Evolutionary conservation across 1,140 invertebrate genomes (phyloP).

Genomic region (Papilio helenus): DNA sequence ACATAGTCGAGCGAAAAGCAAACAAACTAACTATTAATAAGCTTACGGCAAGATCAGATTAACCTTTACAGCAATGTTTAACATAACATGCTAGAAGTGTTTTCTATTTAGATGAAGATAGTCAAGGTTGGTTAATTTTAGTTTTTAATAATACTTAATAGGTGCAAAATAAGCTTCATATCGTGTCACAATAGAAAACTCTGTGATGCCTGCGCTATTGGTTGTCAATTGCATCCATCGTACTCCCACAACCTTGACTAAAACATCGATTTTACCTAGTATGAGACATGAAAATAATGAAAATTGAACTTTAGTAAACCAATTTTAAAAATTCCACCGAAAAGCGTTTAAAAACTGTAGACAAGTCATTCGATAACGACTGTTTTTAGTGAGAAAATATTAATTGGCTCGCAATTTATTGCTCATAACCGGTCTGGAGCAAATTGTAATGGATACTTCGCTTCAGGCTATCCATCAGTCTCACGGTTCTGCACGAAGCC

Average conservation of each 20-base stretch:
- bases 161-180: neutral
- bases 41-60: neutral
- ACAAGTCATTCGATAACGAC: constrained; percentile 49
- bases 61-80: neutral
- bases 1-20: constrained; percentile 43
- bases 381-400: constrained; percentile 56
- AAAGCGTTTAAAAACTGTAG: constrained; percentile 27
- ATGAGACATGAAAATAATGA: too few relatives aligned
- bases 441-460: constrained; percentile 47
- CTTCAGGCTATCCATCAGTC: constrained; percentile 1
- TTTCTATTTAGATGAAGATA: constrained; percentile 5
- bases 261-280: too few relatives aligned
- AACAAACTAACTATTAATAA: constrained; percentile 50
- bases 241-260: too few relatives aligned
- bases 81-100: neutral
- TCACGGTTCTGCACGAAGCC: constrained; percentile 7
- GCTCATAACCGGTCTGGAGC: constrained; percentile 38
- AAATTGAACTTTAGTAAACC: constrained; percentile 45
- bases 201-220: too few relatives aligned
- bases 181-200: too few relatives aligned
- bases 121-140: neutral
- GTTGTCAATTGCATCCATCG: too few relatives aligned
- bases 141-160: too few relatives aligned
- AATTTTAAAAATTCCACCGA: constrained; percentile 49
- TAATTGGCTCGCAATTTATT: constrained; percentile 55